Base-by-base conservation (phyloP, 2,797 vertebrate genomes). In the Sternotherus odoratus region DNA sequence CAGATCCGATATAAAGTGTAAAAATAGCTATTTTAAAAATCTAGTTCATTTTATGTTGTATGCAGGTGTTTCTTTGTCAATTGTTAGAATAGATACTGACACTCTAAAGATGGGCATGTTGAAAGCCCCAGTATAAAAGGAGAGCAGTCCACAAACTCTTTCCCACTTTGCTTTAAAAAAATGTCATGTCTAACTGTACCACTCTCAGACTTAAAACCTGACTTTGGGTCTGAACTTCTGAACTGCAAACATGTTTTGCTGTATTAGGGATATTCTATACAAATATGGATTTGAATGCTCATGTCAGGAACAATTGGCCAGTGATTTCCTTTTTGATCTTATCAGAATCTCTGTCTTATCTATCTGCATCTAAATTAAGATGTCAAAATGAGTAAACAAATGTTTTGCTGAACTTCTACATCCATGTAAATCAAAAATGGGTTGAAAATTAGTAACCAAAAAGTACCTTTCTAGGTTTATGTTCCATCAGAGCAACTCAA, bases 191-290 rank as follows among this genome's bases (percentile, higher is more conserved):
- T 57, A 63, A 63, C 12, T 26, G 69, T 43, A 43, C 39, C 69
- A 72, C n/a, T 9, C n/a, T 66, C n/a, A 66, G 16, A 66, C 17
- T 21, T 94, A 77, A 89, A 95, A 86, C 46, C 6, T 2, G 85
- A 12, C 77, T 16, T 3, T 28, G 83, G 30, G 28, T 21, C 82
- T n/a, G n/a, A n/a, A n/a, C n/a, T n/a, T n/a, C 84, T 80, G 39
- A 89, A 88, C 11, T 91, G 17, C n/a, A 88, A 90, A 19, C 3
- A 36, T 66, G 66, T 91, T 94, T 91, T 93, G 15, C 53, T 82
- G 3, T 16, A 13, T 91, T 83, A 79, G 81, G 28, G 57, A 6
- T 51, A 12, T 3, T 60, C 13, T 33, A n/a, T 2, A 48, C 53
- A 88, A 60, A 69, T 51, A 54, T 85, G 5, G 33, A 51, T 21